Conservation (phyloP, 2,888 invertebrate genomes). For the Apamea crenata region DNA sequence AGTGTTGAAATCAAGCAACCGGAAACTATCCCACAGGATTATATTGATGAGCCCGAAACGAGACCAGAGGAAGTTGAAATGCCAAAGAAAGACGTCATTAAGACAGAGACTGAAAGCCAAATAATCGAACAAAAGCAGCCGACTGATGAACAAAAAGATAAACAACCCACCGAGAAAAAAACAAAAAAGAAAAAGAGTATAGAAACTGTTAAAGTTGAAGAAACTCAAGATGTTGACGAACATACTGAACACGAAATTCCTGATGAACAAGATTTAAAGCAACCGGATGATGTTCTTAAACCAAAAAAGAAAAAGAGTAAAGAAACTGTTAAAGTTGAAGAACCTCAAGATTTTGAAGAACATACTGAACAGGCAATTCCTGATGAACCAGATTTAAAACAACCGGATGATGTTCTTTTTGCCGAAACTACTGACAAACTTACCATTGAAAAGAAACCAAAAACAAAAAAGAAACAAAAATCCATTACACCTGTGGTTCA, state of each 20-base stretch:
- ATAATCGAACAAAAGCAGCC: slow-evolving; percentile 15
- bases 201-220: slow-evolving; percentile 11
- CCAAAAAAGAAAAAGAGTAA: slow-evolving; percentile 37
- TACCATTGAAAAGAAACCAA: slow-evolving; percentile 41
- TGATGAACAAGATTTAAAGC: slow-evolving; percentile 24
- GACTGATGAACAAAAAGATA: slow-evolving; percentile 6
- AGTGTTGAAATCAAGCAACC: slow-evolving; percentile 19
- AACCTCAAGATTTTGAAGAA: slow-evolving; percentile 12
- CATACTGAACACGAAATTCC: background rate
- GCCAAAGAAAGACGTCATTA: background rate
- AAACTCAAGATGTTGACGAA: slow-evolving; percentile 12
- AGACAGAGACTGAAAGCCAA: slow-evolving; percentile 14
- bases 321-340: slow-evolving; percentile 10
- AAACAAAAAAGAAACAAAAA: slow-evolving; percentile 57
- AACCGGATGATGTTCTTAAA: slow-evolving; percentile 66
- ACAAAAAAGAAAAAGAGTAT: slow-evolving; percentile 37
- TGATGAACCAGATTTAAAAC: slow-evolving; percentile 11
- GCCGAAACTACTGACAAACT: slow-evolving; percentile 67
- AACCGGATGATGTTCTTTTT: slow-evolving; percentile 68
- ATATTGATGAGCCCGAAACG: slow-evolving; percentile 5
- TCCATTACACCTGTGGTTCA: slow-evolving; percentile 9
- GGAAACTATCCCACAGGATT: background rate
- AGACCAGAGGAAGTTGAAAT: slow-evolving; percentile 11
- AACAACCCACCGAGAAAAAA: slow-evolving; percentile 11
- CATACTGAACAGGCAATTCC: background rate